Evolutionary conservation across 2,113 vertebrate species (phyloP).

Genomic region (Pygathrix nemaeus): DNA sequence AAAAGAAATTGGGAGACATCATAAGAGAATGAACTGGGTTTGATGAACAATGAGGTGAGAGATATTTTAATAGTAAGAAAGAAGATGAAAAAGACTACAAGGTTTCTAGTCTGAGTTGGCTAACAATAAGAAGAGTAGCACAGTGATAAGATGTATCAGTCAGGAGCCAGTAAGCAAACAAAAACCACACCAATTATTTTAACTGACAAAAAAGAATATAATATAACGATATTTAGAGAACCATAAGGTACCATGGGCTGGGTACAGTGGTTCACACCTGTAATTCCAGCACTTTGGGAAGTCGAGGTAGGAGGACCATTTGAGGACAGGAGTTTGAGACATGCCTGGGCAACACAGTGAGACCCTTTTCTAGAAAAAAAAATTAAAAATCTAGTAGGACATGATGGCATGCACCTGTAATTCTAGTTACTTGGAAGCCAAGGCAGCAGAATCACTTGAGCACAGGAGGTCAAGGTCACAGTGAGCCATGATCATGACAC

Average conservation of each 20-base stretch:
- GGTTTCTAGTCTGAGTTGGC: neutral
- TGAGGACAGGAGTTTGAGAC: no score
- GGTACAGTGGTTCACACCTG: no score
- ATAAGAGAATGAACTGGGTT: neutral
- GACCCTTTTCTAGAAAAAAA: no score
- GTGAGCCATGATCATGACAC: no score
- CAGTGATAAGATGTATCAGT: neutral
- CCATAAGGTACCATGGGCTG: neutral
- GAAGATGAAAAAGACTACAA: neutral
- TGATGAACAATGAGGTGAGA: neutral
- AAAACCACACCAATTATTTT: neutral
- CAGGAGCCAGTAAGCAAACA: neutral
- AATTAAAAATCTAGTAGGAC: no score
- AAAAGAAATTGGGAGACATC: neutral
- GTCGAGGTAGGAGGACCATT: no score
- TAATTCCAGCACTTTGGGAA: no score
- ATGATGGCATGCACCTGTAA: no score
- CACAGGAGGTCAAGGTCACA: no score
- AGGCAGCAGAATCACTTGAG: no score
- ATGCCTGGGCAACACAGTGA: no score
- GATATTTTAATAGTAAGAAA: neutral
- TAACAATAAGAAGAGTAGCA: neutral
- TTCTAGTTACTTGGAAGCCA: no score
- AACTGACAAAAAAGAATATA: neutral
- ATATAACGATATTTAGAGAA: neutral